A percentile compares a stretch with the other conserved stretches of the same genome.
phyloP scores from a whole-genome alignment of 2,113 vertebrate species.

The Turdus rufiventris region DNA sequence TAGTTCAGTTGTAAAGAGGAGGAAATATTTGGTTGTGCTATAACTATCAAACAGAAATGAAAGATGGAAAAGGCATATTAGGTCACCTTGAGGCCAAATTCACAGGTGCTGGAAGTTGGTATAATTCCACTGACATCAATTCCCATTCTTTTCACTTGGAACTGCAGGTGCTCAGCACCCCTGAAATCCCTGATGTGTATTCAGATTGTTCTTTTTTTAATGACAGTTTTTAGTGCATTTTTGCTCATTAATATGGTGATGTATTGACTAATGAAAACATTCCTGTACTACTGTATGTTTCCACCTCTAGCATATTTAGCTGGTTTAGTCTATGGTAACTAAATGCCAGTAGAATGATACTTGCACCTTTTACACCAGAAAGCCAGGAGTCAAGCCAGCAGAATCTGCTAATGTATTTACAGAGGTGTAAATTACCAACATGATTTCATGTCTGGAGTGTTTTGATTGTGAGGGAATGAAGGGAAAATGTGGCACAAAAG shows the following conservation, averaged over 20 bases:
- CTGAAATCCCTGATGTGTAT: neutral
- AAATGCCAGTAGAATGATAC: neutral
- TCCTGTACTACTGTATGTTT: neutral
- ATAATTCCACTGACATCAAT: neutral
- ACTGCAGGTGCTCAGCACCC: neutral
- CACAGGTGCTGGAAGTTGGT: neutral
- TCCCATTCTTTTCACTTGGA: neutral
- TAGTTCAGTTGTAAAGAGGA: neutral
- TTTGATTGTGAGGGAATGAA: neutral
- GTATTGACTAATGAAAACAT: neutral
- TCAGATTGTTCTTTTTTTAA: neutral
- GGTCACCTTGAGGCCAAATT: slow-evolving; percentile 14
- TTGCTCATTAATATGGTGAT: neutral
- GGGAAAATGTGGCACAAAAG: neutral
- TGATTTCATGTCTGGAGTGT: neutral
- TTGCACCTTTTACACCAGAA: neutral
- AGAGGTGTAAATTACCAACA: neutral
- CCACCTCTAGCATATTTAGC: neutral
- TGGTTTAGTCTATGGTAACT: neutral
- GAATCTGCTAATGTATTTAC: neutral
- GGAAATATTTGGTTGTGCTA: slow-evolving; percentile 3
- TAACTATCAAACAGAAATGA: neutral
- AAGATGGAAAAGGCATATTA: neutral
- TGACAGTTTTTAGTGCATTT: neutral
- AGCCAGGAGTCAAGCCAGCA: neutral